Base-by-base conservation (phyloP, 2,888 invertebrate genomes). In the Cheilosia urbana region DNA sequence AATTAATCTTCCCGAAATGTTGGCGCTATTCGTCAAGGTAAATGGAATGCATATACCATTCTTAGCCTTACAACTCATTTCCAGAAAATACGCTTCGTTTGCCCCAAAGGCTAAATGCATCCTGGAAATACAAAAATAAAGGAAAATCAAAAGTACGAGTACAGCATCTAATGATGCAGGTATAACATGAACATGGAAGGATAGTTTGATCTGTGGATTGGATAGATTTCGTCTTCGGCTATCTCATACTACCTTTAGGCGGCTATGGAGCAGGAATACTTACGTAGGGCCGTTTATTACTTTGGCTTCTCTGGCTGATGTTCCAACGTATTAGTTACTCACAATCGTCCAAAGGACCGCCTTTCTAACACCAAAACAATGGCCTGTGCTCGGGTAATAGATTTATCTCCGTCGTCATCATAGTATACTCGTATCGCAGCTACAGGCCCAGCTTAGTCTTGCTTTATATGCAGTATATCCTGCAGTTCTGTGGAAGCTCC, bases 1-100 rank as follows among this genome's bases (percentile, higher is more conserved):
- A 72, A 80, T 80, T 84, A 75, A 79, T 84, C 79, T 84, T 79
- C 11, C 58, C 73, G 73, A 84, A 84, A 79, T 75, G 57, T 37
- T 63, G 58, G 55, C 19, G 37, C 21, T 62, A 55, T 55, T 62
- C 69, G 49, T 68, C 49, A 45, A 68, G 51, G 51, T 45, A 45
- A 58, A 62, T 53, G 45, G 62, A 63, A 53, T 78, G 58, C 45
- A 4, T 37, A 75, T 66, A 45, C 37, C 60, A 57, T 77, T 81
- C 55, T 63, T 42, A 65, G 62, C 27, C 60, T 71, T 40, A 77
- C 65, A 72, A 60, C 72, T 72, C 60, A 42, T 73, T 69, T 73
- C 51, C 30, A 79, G 73, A 79, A 73, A 72, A 53, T 57, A 57
- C 62, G 68, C 75, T 81, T 69, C 21, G 42, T 24, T 51, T 45